Evolutionary conservation across 2,888 invertebrate genomes (phyloP).

Genomic region (Fragum whitleyi): DNA sequence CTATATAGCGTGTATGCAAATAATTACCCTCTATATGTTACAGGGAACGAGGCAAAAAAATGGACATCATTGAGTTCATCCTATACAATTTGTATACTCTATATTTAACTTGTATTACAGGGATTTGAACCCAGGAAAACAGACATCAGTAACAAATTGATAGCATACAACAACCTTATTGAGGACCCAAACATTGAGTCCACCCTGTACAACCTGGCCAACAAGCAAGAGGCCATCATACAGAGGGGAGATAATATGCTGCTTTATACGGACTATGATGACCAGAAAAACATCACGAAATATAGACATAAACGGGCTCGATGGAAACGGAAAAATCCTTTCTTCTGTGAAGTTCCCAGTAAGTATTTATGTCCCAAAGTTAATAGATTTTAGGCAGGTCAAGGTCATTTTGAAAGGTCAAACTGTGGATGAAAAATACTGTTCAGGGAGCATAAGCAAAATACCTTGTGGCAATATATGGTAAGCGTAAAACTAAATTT

Average conservation of each 20-base stretch:
- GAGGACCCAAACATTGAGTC: conserved; percentile 85
- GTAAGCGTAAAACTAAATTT: no score
- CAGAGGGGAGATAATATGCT: conserved; percentile 71
- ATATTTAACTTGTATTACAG: conserved; percentile 86
- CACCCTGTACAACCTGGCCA: conserved; percentile 48
- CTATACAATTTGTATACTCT: no score
- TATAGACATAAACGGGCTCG: conserved; percentile 25
- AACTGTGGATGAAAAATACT: no score
- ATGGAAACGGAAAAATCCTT: conserved; percentile 85
- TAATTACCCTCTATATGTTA: no score
- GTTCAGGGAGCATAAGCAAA: no score
- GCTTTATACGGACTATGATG: conserved; percentile 37
- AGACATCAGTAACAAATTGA: conserved; percentile 91
- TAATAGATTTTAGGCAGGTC: no score
- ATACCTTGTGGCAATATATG: no score
- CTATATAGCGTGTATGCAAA: no score
- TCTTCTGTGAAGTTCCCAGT: conserved; percentile 89
- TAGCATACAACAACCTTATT: conserved; percentile 94
- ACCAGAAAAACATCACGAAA: conserved; percentile 22
- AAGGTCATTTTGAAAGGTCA: no score
- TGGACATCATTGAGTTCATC: no score
- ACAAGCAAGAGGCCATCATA: conserved; percentile 41
- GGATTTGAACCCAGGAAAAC: conserved; percentile 98
- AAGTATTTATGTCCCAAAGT: neutral
- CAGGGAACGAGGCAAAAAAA: no score